Conservation (phyloP, 2,113 vertebrate species). For the Lampris megalopsis region DNA sequence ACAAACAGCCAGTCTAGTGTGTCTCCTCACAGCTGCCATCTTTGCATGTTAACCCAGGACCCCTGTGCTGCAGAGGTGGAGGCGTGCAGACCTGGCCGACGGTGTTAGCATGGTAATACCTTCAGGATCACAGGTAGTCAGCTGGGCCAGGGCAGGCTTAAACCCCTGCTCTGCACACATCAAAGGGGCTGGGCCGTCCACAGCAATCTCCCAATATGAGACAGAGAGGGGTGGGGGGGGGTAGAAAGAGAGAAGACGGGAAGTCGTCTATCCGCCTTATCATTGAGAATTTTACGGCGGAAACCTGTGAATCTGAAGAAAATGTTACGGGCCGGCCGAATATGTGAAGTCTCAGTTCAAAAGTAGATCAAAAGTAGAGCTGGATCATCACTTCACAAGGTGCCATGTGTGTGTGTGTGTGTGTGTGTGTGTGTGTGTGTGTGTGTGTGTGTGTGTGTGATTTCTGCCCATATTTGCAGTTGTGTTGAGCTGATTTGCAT, state of each 20-base stretch:
- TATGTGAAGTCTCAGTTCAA: conserved; percentile 67
- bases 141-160: conserved; percentile 63
- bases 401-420: conserved; percentile 35
- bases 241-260: background rate
- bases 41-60: conserved; percentile 35
- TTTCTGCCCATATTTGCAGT: conserved; percentile 34
- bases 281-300: conserved; percentile 68
- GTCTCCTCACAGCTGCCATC: conserved; percentile 21
- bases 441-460: conserved; percentile 16
- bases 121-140: conserved; percentile 57
- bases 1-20: too few relatives aligned
- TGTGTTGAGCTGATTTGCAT: conserved; percentile 45
- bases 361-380: conserved; percentile 61
- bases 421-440: conserved; percentile 14
- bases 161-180: conserved; percentile 65
- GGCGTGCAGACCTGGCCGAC: conserved; percentile 57
- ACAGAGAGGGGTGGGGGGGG: conserved; percentile 1
- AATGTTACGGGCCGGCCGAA: conserved; percentile 68
- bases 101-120: conserved; percentile 72
- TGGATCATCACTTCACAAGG: conserved; percentile 59
- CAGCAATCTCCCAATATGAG: conserved; percentile 48
- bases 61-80: conserved; percentile 39
- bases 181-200: conserved; percentile 65
- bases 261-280: conserved; percentile 74
- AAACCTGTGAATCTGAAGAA: conserved; percentile 71